Base-by-base conservation (phyloP, 1,140 invertebrate species). In the Drosophila virilis region DNA sequence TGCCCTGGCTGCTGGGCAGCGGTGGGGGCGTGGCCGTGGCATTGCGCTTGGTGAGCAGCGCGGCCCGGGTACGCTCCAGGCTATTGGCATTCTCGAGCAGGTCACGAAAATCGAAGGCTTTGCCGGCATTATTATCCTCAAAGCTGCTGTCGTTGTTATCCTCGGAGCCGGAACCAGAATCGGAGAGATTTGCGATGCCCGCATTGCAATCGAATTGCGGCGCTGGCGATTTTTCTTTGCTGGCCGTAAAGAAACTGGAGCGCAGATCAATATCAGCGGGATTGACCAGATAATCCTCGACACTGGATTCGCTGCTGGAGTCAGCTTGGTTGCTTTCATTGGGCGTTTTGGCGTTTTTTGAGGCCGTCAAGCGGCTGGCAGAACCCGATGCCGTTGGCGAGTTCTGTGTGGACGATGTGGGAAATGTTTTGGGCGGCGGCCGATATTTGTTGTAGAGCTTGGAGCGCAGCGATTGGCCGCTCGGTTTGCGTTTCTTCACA, bases 321-420 rank as follows among this genome's bases (percentile, higher is more conserved):
- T 82, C 85, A 67, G 55, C 86, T 61, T 70, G 51, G 51, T 85
- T 76, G 64, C 86, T 90, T 89, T 91, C 91, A 91, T 92, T 92
- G 90, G 88, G 91, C 91, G 88, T 83, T 91, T 67, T 78, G 42
- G 81, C 83, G 90, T 91, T 91, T 91, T 91, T 91, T 91, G 90
- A 84, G 59, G 79, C 77, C 71, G 73, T 77, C 32, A 54, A 46
- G 46, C 55, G 68, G 46, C 54, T 54, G 8, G 42, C 28, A n/a
- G 82, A 92, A 28, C 88, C 82, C 59, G 90, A 91, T 3, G 85
- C 91, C 38, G 81, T 76, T 8, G 91, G 84, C 10, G 91, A 90
- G 55, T 91, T 92, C 55, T 78, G 83, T 48, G 84, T 74, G 7
- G 76, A 75, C 6, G 86, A 89, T 42, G 74, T 80, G 12, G 71